These are phyloP conservation scores for Sciurus vulgaris DNA, from an alignment of 2,797 vertebrate species.

Conservation along the genomic window DNA sequence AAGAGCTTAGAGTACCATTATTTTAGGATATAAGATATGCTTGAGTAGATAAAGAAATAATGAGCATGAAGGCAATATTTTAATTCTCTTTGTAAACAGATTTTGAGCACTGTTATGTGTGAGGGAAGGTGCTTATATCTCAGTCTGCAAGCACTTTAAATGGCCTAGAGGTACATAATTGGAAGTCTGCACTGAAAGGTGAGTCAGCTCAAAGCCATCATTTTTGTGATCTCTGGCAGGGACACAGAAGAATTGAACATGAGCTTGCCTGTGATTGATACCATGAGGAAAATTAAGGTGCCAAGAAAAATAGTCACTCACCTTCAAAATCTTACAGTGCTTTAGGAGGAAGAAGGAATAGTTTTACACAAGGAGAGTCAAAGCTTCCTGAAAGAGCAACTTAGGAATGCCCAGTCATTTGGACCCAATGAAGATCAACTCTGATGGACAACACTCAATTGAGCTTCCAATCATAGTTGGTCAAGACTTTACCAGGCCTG, in stretches of 20 bases:
- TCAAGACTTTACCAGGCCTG: background rate
- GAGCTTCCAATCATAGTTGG: no score
- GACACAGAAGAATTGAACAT: background rate
- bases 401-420: background rate
- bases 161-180: background rate
- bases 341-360: background rate
- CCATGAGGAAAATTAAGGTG: background rate
- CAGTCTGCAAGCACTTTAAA: background rate
- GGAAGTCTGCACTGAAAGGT: background rate
- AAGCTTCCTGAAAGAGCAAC: background rate
- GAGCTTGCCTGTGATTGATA: background rate
- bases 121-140: background rate
- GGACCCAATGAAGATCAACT: accelerated
- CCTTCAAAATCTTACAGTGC: background rate
- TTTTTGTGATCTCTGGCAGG: background rate
- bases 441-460: background rate
- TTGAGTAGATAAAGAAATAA: background rate
- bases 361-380: background rate
- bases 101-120: background rate
- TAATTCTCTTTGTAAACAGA: background rate
- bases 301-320: background rate
- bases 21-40: background rate
- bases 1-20: background rate
- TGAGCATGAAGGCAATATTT: background rate
- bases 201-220: background rate